phyloP scores from a whole-genome alignment of 2,888 invertebrate genomes.

The Eupithecia tripunctaria region DNA sequence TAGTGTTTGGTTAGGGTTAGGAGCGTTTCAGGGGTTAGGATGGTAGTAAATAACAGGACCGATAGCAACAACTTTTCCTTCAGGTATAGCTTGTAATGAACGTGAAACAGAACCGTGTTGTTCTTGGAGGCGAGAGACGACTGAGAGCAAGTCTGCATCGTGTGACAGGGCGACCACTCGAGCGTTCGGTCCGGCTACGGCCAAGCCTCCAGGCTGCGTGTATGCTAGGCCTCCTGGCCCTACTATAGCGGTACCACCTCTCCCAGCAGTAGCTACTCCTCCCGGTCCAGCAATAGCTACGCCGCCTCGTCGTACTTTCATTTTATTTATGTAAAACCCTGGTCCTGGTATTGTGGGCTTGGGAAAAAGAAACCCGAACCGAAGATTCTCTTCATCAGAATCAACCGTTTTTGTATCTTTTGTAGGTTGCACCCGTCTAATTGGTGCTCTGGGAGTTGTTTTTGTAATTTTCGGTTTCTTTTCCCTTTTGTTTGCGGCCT shows the following conservation, averaged over 20 bases:
- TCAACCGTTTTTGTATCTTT: constrained; percentile 57
- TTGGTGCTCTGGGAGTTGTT: constrained; percentile 56
- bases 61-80: constrained; percentile 89
- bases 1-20: constrained; percentile 48
- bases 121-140: constrained; percentile 75
- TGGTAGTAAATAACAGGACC: constrained; percentile 90
- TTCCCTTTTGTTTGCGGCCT: not conserved
- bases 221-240: constrained; percentile 91
- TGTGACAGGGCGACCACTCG: constrained; percentile 88
- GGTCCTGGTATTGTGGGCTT: constrained; percentile 76
- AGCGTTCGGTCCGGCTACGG: constrained; percentile 90
- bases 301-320: constrained; percentile 89
- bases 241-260: constrained; percentile 91
- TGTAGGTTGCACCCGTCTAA: constrained; percentile 50
- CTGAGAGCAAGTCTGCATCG: constrained; percentile 83
- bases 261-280: constrained; percentile 91
- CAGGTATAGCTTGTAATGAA: constrained; percentile 81
- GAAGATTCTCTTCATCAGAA: constrained; percentile 46
- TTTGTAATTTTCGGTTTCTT: constrained; percentile 42
- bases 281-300: constrained; percentile 93
- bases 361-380: constrained; percentile 44
- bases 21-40: constrained; percentile 64
- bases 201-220: constrained; percentile 89
- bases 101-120: constrained; percentile 70
- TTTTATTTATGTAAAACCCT: constrained; percentile 87